Percentiles rank a stretch among this genome's conserved stretches.
phyloP scores from a whole-genome alignment of 2,888 invertebrate genomes.

The Nomada lathburiana region DNA sequence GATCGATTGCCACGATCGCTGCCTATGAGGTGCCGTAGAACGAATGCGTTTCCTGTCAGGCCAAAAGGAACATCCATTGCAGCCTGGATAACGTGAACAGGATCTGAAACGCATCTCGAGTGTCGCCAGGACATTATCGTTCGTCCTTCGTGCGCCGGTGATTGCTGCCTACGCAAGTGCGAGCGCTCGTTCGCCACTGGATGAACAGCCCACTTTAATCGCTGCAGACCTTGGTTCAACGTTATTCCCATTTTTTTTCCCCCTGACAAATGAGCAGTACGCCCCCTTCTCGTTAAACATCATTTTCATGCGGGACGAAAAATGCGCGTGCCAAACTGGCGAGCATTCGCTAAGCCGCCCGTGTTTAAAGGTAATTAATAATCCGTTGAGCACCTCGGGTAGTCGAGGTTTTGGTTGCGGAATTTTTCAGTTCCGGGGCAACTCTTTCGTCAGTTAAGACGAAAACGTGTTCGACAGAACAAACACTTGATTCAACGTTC shows the following conservation, averaged over 20 bases:
- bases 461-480: too few species aligned
- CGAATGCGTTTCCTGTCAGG: conserved; percentile 52
- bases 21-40: conserved; percentile 16
- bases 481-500: not conserved
- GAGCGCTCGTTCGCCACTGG: conserved; percentile 44
- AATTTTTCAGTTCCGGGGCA: conserved; percentile 1
- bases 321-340: conserved; percentile 31
- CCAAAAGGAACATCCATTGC: conserved; percentile 51
- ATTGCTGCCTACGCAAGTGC: conserved; percentile 59
- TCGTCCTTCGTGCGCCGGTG: conserved; percentile 66
- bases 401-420: not conserved
- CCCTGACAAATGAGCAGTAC: conserved; percentile 55
- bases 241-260: conserved; percentile 34
- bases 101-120: conserved; percentile 66
- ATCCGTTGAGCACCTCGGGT: not conserved
- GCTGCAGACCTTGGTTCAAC: conserved; percentile 57
- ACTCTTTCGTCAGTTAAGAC: not conserved
- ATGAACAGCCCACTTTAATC: conserved; percentile 63
- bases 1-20: conserved; percentile 29
- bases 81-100: conserved; percentile 63
- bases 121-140: conserved; percentile 75
- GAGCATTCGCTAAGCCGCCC: conserved; percentile 10
- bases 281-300: conserved; percentile 64
- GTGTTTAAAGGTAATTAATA: conserved; percentile 36
- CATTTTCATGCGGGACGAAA: conserved; percentile 45